Conservation (phyloP, 2,113 vertebrate species). For the Ceratotherium simum region DNA sequence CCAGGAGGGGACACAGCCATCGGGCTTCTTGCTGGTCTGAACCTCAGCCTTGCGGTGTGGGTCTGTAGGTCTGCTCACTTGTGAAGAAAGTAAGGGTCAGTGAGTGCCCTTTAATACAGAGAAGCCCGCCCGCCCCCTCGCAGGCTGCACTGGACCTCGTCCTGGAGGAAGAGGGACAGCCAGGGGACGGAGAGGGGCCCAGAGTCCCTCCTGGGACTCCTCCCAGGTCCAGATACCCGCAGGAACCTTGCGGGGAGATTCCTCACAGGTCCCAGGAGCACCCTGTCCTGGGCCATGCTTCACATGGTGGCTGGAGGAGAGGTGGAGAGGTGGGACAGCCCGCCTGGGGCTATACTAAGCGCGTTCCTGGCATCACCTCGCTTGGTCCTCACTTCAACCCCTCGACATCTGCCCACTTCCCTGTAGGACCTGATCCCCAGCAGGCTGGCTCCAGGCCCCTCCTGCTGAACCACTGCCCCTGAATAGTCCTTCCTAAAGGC, state of each 20-base stretch:
- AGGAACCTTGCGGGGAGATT: not conserved
- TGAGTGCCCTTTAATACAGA: accelerated
- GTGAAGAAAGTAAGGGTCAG: not conserved
- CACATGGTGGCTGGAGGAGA: not conserved
- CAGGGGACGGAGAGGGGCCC: not conserved
- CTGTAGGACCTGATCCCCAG: not conserved
- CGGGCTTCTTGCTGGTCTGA: not conserved
- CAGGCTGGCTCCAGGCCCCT: not conserved
- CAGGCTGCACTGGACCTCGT: not conserved
- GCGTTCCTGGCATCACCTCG: not conserved
- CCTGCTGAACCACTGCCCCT: not conserved
- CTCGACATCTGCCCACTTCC: accelerated
- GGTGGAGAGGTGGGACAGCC: too few relatives aligned
- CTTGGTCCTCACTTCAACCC: accelerated
- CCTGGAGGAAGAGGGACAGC: not conserved
- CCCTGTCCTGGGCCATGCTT: not conserved
- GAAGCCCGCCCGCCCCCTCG: too few relatives aligned
- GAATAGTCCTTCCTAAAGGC: not conserved
- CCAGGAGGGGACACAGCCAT: not conserved
- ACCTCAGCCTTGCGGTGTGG: not conserved
- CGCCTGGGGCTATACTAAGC: not conserved
- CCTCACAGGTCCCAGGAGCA: not conserved
- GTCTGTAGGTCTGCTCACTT: not conserved
- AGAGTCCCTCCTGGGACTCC: not conserved
- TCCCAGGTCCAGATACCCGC: not conserved